Conservation (phyloP, 2,113 vertebrate species). For the Pao palembangensis region DNA sequence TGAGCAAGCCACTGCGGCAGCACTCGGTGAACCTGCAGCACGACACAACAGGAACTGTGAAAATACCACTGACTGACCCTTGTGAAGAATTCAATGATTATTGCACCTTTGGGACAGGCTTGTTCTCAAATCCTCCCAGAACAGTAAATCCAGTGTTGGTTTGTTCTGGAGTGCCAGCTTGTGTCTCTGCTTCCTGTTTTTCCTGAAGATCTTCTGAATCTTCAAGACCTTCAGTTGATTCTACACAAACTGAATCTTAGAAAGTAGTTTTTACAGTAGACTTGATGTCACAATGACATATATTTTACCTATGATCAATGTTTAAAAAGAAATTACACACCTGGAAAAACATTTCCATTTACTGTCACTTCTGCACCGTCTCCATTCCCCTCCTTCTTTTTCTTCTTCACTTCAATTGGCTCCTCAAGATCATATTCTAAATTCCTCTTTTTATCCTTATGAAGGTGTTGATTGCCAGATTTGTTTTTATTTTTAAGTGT, state of each 20-base stretch:
- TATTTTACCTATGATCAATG: background rate
- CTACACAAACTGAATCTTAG: background rate
- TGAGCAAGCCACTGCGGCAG: constrained; percentile 87
- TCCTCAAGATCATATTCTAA: constrained; percentile 7
- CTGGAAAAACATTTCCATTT: constrained; percentile 19
- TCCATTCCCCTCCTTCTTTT: background rate
- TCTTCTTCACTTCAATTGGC: constrained; percentile 3
- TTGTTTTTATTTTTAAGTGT: constrained; percentile 23
- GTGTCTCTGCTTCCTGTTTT: constrained; percentile 1
- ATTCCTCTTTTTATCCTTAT: constrained; percentile 32
- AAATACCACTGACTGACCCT: background rate
- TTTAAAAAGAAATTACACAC: constrained; percentile 11
- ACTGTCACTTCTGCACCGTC: constrained; percentile 11
- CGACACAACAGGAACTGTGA: background rate
- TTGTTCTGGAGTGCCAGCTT: constrained; percentile 8
- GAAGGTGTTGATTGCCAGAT: constrained; percentile 3
- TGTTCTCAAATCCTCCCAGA: constrained; percentile 77
- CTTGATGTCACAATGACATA: background rate
- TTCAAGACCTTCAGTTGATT: background rate
- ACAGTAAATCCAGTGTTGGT: constrained; percentile 57
- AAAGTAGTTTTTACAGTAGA: background rate
- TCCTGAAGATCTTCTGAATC: constrained; percentile 2
- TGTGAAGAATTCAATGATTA: background rate
- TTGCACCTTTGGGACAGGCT: constrained; percentile 72
- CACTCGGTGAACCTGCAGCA: constrained; percentile 81